Evolutionary conservation across 2,797 vertebrate genomes (phyloP), one percentile per base, ranked within the genome.

Genomic region (Amphiprion clarkii): DNA sequence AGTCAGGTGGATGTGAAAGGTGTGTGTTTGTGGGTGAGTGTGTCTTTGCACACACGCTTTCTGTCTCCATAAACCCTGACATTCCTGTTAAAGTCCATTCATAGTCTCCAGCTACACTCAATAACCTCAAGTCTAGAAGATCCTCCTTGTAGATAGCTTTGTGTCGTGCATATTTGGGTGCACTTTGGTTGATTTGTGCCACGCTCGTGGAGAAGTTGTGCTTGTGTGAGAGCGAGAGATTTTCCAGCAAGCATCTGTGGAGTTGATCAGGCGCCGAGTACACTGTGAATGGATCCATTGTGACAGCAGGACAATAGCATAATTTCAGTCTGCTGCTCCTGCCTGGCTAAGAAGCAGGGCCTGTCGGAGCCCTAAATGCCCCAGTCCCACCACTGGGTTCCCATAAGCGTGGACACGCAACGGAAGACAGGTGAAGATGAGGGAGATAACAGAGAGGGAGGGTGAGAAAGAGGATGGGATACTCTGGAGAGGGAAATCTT

Each of bases 251-350:
- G 88, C 91, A 92, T 93, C 89, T 93, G 90, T 81, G 76, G 75
- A 87, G 90, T 86, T 84, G 86, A 90, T 94, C 88, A 87, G 88
- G 84, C 72, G 49, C 72, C 70, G 81, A 84, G 74, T 65, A 75
- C 75, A 55, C 73, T 16, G 82, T 91, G 87, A 94, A 93, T 90
- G 86, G 87, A 83, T 86, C 90, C 88, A 89, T 93, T 93, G 93
- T 93, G 89, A 89, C 88, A 88, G 53, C 14, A 46, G 90, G 91
- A 94, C 93, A 93, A 93, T 90, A 79, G 90, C 89, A 89, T 91
- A 85, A 93, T 87, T 89, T 89, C 82, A 85, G 83, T 87, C 77
- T 89, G 79, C 76, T 83, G 76, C 82, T 89, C 82, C 71, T 76
- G 84, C 67, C 78, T 42, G 29, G 58, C 78, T 74, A 33, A 84